Evolutionary conservation across 2,113 vertebrate species (phyloP).

Genomic region (Cavia porcellus): DNA sequence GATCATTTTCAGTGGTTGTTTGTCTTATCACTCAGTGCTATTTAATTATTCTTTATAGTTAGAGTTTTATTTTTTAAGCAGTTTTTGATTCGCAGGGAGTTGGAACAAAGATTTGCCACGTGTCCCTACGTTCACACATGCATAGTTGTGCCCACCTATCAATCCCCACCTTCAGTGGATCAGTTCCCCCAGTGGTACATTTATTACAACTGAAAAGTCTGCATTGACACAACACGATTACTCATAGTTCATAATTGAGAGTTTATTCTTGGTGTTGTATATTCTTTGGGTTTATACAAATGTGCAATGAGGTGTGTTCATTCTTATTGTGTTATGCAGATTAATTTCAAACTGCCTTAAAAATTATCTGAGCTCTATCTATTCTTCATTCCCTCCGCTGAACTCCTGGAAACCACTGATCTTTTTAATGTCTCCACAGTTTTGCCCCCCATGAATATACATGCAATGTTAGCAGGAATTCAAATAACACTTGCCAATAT

Average conservation of each 20-base stretch:
- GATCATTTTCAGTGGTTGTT: slow-evolving; percentile 38
- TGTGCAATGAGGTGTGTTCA: background rate
- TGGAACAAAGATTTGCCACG: background rate
- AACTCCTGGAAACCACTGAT: background rate
- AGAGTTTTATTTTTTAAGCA: background rate
- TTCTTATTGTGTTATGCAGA: background rate
- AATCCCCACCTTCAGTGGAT: background rate
- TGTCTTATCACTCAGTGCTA: background rate
- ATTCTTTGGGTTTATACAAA: background rate
- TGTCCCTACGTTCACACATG: background rate
- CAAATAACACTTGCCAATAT: slow-evolving; percentile 5
- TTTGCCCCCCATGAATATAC: background rate
- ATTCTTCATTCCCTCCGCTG: background rate
- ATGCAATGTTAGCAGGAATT: slow-evolving; percentile 6
- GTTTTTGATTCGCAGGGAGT: background rate
- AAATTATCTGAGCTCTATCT: background rate
- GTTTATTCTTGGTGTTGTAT: background rate
- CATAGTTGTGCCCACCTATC: background rate
- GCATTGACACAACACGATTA: background rate
- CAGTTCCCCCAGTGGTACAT: background rate
- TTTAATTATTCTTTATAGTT: slow-evolving; percentile 53
- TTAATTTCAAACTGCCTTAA: background rate
- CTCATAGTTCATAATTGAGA: background rate
- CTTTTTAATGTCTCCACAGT: background rate
- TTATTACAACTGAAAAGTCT: background rate